Evolutionary conservation across 2,797 vertebrate species (phyloP).

Genomic region (Numenius phaeopus): DNA sequence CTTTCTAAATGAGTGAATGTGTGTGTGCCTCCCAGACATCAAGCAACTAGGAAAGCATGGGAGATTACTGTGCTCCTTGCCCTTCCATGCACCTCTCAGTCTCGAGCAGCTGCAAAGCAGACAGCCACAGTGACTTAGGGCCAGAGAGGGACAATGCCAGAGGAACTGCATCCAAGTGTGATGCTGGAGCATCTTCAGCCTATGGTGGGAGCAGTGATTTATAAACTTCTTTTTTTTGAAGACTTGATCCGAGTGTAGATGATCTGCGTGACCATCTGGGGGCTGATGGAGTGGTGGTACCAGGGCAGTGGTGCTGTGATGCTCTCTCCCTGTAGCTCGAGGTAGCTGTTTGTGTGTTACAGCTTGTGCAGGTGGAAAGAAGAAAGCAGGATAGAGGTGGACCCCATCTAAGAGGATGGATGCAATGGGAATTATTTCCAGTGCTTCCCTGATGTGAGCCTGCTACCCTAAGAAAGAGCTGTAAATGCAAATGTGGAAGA

Average conservation of each 20-base stretch:
- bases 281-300: neutral
- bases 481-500: neutral
- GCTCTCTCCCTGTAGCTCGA: neutral
- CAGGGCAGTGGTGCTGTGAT: accelerated
- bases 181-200: neutral
- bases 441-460: neutral
- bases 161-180: neutral
- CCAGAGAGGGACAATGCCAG: neutral
- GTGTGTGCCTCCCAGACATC: neutral
- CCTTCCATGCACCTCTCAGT: accelerated
- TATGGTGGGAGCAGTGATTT: neutral
- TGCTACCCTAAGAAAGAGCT: neutral
- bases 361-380: neutral
- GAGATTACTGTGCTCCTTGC: neutral
- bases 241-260: accelerated
- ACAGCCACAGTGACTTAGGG: accelerated
- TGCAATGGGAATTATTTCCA: neutral
- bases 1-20: neutral
- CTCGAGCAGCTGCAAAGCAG: accelerated
- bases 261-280: accelerated
- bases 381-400: neutral
- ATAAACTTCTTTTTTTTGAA: neutral
- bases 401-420: neutral
- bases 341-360: neutral
- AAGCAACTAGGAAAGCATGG: neutral